Conservation (phyloP, 2,888 invertebrate genomes). For the Keiferia lycopersicella region DNA sequence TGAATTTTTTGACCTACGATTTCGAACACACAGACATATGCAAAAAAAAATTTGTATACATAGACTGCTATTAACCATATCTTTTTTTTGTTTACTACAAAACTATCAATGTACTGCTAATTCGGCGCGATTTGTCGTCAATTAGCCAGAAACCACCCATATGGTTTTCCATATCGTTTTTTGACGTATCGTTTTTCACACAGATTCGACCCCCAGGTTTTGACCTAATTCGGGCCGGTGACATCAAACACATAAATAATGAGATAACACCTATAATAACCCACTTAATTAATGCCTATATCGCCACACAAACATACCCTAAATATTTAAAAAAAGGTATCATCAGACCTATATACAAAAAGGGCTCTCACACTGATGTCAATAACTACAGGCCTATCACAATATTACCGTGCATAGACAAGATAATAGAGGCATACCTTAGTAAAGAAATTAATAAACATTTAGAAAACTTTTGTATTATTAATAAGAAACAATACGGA, state of each 20-base stretch:
- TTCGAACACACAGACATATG: no score
- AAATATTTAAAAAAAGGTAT: constrained; percentile 29
- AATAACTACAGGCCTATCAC: constrained; percentile 33
- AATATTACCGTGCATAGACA: constrained; percentile 30
- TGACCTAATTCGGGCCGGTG: constrained; percentile 26
- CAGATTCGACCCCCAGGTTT: no score
- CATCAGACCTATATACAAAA: constrained; percentile 30
- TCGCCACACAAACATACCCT: constrained; percentile 22
- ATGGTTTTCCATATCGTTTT: no score
- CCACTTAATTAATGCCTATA: constrained; percentile 26
- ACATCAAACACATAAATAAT: constrained; percentile 29
- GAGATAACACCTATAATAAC: constrained; percentile 26
- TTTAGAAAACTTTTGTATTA: constrained; percentile 21
- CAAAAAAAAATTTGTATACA: no score
- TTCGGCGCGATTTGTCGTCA: no score
- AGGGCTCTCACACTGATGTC: constrained; percentile 22
- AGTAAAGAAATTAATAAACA: constrained; percentile 26
- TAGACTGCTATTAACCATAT: no score
- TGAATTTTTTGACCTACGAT: no score
- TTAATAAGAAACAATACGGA: constrained; percentile 26
- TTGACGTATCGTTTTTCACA: no score
- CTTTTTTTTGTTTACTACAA: no score
- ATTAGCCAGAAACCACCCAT: no score
- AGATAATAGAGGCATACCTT: constrained; percentile 28
- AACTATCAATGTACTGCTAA: no score